Conservation (phyloP, 2,888 invertebrate species). For the Trimorus sp. region DNA sequence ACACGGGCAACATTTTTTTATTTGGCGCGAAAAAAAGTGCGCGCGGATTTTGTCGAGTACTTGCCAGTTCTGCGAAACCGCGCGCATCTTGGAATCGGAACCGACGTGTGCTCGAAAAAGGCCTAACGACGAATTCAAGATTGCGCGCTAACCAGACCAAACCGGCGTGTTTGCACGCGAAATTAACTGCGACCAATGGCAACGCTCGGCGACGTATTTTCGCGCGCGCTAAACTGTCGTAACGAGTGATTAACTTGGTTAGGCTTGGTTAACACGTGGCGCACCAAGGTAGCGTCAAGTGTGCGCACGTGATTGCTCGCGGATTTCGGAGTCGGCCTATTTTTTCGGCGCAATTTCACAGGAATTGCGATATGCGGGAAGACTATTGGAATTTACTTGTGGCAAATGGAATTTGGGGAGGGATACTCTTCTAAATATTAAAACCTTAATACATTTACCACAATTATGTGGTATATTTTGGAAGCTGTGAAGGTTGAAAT, state of each 20-base stretch:
- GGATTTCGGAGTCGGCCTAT: no score
- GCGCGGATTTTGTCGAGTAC: conserved; percentile 46
- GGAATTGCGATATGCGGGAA: no score
- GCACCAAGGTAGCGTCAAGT: conserved; percentile 59
- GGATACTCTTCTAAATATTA: no score
- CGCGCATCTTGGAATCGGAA: conserved; percentile 28
- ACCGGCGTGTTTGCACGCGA: conserved; percentile 41
- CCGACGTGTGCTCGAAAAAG: conserved; percentile 24
- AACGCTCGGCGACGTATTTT: conserved; percentile 52
- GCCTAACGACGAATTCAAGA: conserved; percentile 53
- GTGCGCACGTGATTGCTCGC: conserved; percentile 21
- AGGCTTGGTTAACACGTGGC: conserved; percentile 79
- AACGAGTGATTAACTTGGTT: conserved; percentile 81
- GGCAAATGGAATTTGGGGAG: no score
- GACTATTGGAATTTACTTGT: no score
- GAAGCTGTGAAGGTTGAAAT: no score
- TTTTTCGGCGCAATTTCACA: no score
- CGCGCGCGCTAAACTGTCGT: conserved; percentile 78
- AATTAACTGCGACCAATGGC: conserved; percentile 45
- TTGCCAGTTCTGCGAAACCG: conserved; percentile 44
- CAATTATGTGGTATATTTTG: no score
- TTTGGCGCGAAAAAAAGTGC: background rate
- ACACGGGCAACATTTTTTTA: background rate
- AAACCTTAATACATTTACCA: no score
- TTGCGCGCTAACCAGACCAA: conserved; percentile 54